Conservation (phyloP, 2,888 invertebrate species). For the Augiades crinisus region DNA sequence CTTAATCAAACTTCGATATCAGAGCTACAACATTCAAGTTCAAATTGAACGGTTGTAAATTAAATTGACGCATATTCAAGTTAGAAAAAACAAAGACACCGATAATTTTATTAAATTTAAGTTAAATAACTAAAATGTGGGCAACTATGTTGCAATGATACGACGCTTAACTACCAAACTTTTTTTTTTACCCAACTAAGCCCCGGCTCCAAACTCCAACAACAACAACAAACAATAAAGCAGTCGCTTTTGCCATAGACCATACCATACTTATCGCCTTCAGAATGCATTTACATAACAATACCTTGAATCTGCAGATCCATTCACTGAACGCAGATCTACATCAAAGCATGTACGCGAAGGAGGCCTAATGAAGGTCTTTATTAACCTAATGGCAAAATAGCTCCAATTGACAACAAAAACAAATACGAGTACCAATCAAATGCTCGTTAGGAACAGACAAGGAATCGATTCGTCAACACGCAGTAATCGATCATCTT, state of each 20-base stretch:
- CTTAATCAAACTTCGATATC: no score
- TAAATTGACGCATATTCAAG: no score
- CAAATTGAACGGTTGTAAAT: no score
- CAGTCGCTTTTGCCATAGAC: slow-evolving; percentile 12
- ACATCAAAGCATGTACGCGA: slow-evolving; percentile 15
- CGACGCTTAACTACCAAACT: no score
- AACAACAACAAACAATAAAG: no score
- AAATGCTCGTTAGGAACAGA: slow-evolving; percentile 45
- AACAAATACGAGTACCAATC: slow-evolving; percentile 39
- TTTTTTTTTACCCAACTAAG: no score
- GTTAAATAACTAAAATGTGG: no score
- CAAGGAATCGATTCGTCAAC: slow-evolving; percentile 51
- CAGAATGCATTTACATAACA: slow-evolving; percentile 24
- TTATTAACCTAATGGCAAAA: slow-evolving; percentile 22
- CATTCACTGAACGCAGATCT: slow-evolving; percentile 23
- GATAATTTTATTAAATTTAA: no score
- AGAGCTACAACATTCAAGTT: no score
- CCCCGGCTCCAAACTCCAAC: no score
- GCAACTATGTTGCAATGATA: no score
- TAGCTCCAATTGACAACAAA: slow-evolving; percentile 27
- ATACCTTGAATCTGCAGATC: slow-evolving; percentile 22
- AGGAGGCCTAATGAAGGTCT: slow-evolving; percentile 23
- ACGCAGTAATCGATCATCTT: slow-evolving; percentile 55
- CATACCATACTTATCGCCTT: slow-evolving; percentile 9
- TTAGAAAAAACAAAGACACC: no score